Base-by-base conservation (phyloP, 2,113 vertebrate species). In the Meriones unguiculatus region DNA sequence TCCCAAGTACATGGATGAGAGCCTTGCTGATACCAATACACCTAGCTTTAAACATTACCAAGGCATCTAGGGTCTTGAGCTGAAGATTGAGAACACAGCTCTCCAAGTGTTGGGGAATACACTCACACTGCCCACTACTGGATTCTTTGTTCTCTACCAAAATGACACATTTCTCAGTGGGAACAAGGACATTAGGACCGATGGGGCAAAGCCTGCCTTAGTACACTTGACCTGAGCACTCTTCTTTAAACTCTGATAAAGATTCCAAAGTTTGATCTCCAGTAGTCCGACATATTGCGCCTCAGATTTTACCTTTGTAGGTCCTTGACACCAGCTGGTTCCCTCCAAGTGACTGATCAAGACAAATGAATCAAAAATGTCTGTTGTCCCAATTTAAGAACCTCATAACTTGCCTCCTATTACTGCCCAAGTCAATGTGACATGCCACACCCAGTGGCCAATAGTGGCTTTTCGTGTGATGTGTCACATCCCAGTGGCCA, bases 351-450 rank as follows among this genome's bases (percentile, higher is more conserved):
- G 15, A 52, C 28, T 50, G 17, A 85, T 8, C 89, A 75, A 7
- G 96, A 95, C 94, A 98, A 98, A 1, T 97, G 96, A 12, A 67
- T 98, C 17, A 99, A 99, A 76, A 0, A 98, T 99, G 25, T 98
- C 99, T 0, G 98, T 98, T 99, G 96, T 93, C 99, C 96, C 99
- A 99, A 99, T 98, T 98, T 0, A 99, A 99, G 98, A 98, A 98
- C 94, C 98, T 0, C 97, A 98, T 0, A 99, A 99, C 97, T 24
- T 62, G 93, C 98, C 98, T 7, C 95, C 98, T 0, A 99, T 99
- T 1, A 98, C 99, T 0, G 99, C 99, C 0, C 99, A 99, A 99
- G 98, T 99, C 95, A 99, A 50, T 2, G 98, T 99, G 91, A 95
- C 95, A 54, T 98, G 77, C 97, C 98, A 91, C 38, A 97, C 87